Base-by-base conservation (phyloP, 2,797 vertebrate species). In the Myiotriccus ornatus region DNA sequence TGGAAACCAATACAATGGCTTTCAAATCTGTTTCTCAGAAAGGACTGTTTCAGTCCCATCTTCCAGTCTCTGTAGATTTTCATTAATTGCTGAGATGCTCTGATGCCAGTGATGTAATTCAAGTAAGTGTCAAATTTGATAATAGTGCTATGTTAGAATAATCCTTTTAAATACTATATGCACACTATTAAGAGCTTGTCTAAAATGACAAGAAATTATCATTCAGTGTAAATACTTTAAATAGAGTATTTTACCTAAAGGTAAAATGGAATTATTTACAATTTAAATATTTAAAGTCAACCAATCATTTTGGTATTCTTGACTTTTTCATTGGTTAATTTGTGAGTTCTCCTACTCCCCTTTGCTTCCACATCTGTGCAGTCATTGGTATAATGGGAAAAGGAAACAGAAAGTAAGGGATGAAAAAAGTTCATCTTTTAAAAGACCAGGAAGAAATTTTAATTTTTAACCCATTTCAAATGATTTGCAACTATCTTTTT, bases 21-120 rank as follows among this genome's bases (percentile, higher is more conserved):
- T 91, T 78, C 65, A 91, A 52, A 85, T 56, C 18, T 64, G 25
- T 57, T 90, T 84, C 55, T 67, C 63, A 92, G 73, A 93, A 96
- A 91, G 55, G 55, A 78, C 32, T 37, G 23, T 59, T 80, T 50
- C 28, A 89, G 50, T 49, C 22, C 27, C 50, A 59, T 75, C 52
- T 84, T 73, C 41, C 21, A 65, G 20, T 23, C 71, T 80, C 73
- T 78, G 60, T 20, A 80, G 78, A 47, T 49, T 62, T 87, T 62
- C 76, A 76, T 46, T n/a, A 65, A 77, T 35, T 83, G 19, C 13
- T 52, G 44, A 86, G 59, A 79, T 35, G n/a, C 47, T 83, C 49
- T 89, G 57, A 69, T 2, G 3, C 21, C 43, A 67, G 7, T 62
- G 34, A 55, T 14, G n/a, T 23, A 69, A 80, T 41, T 68, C 27